Evolutionary conservation across 2,888 invertebrate species (phyloP).

Genomic region (Drosophila meridiana): DNA sequence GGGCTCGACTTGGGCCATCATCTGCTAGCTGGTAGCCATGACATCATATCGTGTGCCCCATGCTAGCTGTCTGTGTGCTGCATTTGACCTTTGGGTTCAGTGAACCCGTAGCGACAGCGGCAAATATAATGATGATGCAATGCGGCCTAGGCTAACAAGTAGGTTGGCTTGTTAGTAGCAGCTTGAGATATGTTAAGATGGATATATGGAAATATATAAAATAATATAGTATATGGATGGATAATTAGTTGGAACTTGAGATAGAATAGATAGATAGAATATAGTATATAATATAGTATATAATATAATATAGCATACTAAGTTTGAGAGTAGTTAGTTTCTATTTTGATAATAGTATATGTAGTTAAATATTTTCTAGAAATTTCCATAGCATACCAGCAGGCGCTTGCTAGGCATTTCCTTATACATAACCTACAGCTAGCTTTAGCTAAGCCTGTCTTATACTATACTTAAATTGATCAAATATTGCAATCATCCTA

Average conservation of each 20-base stretch:
- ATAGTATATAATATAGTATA: no score
- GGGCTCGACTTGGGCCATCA: constrained; percentile 19
- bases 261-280: no score
- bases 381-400: constrained; percentile 26
- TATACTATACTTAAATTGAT: not conserved
- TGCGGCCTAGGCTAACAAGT: constrained; percentile 1
- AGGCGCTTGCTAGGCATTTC: constrained; percentile 5
- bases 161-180: not conserved
- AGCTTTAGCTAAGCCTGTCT: not conserved
- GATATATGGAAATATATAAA: not conserved
- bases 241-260: no score
- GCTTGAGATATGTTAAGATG: not conserved
- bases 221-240: no score
- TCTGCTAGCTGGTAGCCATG: constrained; percentile 50
- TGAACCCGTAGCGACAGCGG: constrained; percentile 39
- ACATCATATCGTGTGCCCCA: constrained; percentile 59
- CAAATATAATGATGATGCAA: constrained; percentile 56
- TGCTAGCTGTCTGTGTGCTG: constrained; percentile 35
- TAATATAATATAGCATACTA: not conserved
- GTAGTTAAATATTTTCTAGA: not conserved
- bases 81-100: constrained; percentile 72
- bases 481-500: not conserved
- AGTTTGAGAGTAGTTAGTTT: not conserved
- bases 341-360: no score
- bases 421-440: not conserved